Conservation (phyloP, 2,797 vertebrate genomes). For the Streptopelia turtur region DNA sequence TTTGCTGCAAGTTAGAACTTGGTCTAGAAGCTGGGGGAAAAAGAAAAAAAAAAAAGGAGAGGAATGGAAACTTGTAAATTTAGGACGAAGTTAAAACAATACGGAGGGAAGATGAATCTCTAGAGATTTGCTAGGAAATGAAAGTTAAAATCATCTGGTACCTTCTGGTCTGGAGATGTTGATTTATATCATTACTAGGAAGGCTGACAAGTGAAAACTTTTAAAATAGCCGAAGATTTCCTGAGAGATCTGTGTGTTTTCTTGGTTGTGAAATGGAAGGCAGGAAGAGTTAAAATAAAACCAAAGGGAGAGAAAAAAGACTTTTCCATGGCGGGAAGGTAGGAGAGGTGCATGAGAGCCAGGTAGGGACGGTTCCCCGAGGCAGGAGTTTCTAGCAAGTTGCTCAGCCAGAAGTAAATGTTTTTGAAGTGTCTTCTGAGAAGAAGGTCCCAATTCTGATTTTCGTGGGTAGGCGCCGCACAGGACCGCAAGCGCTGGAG, state of each 20-base stretch:
- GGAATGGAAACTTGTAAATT: slow-evolving; percentile 31
- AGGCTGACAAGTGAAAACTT: slow-evolving; percentile 31
- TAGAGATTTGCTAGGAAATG: slow-evolving; percentile 51
- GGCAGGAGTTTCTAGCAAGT: not conserved
- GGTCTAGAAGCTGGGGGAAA: not conserved
- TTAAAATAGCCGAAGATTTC: not conserved
- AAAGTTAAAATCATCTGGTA: slow-evolving; percentile 47
- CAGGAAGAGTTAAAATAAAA: slow-evolving; percentile 8
- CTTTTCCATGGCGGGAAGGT: not conserved
- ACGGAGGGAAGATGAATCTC: slow-evolving; percentile 8
- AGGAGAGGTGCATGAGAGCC: not conserved
- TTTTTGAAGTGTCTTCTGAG: not conserved
- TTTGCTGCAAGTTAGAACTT: not conserved
- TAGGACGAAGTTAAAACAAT: slow-evolving; percentile 50
- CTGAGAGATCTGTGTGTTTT: slow-evolving; percentile 12
- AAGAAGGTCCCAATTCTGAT: not conserved
- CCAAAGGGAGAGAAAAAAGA: not conserved
- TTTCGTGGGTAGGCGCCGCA: not conserved
- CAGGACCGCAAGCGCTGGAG: fast-evolving
- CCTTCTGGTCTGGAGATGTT: not conserved
- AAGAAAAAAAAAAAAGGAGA: not conserved
- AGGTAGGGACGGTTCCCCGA: fast-evolving
- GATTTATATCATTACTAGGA: not conserved
- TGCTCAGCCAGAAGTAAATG: not conserved
- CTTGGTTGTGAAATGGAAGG: not conserved